These are phyloP conservation scores for Entomobrya multifasciata DNA, from an alignment of 2,888 invertebrate species.

Conservation along the genomic window DNA sequence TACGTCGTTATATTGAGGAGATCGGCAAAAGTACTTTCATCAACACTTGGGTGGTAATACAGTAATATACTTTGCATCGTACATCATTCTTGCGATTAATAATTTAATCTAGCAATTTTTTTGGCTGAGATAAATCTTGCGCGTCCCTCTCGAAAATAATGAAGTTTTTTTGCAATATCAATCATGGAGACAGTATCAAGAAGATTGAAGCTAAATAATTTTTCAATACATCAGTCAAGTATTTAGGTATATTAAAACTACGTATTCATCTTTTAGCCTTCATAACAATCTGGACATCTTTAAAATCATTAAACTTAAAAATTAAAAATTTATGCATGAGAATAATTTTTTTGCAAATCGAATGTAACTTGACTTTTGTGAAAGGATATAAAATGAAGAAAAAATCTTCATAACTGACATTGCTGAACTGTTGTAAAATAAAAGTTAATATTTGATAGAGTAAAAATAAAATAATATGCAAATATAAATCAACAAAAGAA, in stretches of 20 bases:
- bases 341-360: constrained; percentile 18
- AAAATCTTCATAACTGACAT: constrained; percentile 24
- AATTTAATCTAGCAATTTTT: constrained; percentile 1
- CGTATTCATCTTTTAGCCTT: neutral
- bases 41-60: constrained; percentile 36
- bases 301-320: constrained; percentile 32
- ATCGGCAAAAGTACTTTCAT: constrained; percentile 36
- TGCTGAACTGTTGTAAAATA: neutral
- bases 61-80: neutral
- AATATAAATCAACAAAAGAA: constrained; percentile 1
- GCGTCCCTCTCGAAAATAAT: too few relatives aligned
- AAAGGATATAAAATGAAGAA: neutral
- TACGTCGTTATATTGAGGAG: neutral
- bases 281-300: constrained; percentile 18
- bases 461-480: constrained; percentile 25
- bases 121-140: neutral
- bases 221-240: too few relatives aligned
- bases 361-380: constrained; percentile 29
- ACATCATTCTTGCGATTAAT: neutral
- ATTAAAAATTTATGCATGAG: constrained; percentile 27
- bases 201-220: neutral
- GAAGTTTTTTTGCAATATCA: neutral
- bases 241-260: too few relatives aligned
- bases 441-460: constrained; percentile 12
- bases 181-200: constrained; percentile 22